Evolutionary conservation across 2,888 invertebrate genomes (phyloP), one percentile per base, ranked within the genome.

Genomic region (Rhingia campestris): DNA sequence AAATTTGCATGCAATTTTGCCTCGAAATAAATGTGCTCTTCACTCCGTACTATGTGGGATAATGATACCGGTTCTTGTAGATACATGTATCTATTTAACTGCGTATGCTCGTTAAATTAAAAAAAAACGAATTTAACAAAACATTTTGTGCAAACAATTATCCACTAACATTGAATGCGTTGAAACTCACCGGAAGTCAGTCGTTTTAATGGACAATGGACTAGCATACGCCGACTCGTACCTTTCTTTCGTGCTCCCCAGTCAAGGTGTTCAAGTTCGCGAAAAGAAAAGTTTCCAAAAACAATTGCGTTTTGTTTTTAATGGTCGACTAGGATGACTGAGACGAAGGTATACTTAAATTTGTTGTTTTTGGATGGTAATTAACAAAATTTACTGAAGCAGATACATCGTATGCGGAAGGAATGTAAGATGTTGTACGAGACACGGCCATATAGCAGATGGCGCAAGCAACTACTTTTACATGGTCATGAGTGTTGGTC

Each of bases 191-290:
- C 22, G 47, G 22, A 47, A 47, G 9, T 22, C 47, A 37, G 22
- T 22, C 22, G 22, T 22, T 22, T 22, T 2, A 22, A 22, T 22
- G 22, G 22, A 22, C 22, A 22, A 22, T 22, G 22, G 22, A 2
- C 22, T 22, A 22, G 22, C 22, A 22, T 22, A 37, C 37, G 6
- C 6, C 9, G 37, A 3, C 37, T 3, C 2, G 3, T 9, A 22
- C 22, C 7, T 47, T 47, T 47, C 6, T 7, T 47, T 47, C 22
- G 14, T 2, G 22, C 45, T 12, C 6, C 14, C 45, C 12, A 45
- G 45, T 47, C 22, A 47, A 47, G 47, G 47, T 47, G 14, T 14
- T 47, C 47, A 47, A 47, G 47, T 47, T 47, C 22, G 47, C 22
- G 7, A 22, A 6, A 37, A 37, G 9, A 22, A 47, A 47, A 12